These are phyloP conservation scores for Trematocara marginatum DNA, from an alignment of 2,113 vertebrate genomes.

Conservation along the genomic window DNA sequence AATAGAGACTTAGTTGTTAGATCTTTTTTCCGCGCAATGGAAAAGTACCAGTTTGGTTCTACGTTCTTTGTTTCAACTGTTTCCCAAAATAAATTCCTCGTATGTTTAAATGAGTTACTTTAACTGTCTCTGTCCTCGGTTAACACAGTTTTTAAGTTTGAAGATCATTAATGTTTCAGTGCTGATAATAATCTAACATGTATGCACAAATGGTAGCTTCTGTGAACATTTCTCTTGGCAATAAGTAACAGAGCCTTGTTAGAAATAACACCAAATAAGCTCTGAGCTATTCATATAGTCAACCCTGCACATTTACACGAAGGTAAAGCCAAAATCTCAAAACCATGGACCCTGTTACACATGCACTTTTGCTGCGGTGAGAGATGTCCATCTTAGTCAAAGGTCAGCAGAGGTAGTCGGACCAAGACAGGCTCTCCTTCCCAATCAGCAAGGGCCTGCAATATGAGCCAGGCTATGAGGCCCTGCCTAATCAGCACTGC, in stretches of 20 bases:
- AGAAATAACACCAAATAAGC: not conserved
- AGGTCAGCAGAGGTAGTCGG: constrained; percentile 8
- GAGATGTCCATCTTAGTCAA: not conserved
- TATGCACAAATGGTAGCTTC: not conserved
- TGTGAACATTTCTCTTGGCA: not conserved
- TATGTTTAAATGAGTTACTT: not conserved
- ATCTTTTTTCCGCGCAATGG: not conserved
- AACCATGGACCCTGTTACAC: not conserved
- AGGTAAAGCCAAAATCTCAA: not conserved
- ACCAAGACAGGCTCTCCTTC: not conserved
- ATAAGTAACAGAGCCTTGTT: not conserved
- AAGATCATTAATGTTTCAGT: not conserved
- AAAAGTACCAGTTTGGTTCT: not conserved
- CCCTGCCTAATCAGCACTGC: not conserved
- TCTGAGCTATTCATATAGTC: not conserved
- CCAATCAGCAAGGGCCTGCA: not conserved
- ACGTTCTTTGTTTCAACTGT: not conserved
- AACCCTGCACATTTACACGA: not conserved
- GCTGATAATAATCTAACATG: not conserved
- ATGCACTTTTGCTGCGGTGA: not conserved
- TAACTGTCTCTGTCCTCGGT: not conserved
- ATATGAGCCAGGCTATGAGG: not conserved
- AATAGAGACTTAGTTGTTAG: not conserved
- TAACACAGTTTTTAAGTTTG: not conserved
- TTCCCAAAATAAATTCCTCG: not conserved